Evolutionary conservation across 2,888 invertebrate species (phyloP), one percentile per base, ranked within the genome.

Genomic region (Elegia similella): DNA sequence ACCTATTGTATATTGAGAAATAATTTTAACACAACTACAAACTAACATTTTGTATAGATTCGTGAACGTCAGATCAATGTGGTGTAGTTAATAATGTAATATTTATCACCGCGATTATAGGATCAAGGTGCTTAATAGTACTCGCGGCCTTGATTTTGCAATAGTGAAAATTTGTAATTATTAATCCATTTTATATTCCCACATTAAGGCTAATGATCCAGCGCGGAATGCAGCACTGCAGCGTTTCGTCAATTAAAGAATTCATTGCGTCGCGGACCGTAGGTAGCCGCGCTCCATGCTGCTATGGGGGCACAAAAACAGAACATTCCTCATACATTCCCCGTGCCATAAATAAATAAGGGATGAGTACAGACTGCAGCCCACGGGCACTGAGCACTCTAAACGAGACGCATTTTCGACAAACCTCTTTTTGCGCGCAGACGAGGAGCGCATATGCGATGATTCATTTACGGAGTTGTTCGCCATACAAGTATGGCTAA

Each of bases 401-500:
- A 81, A 85, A 83, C 80, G 84, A 81, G 80, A 73, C 78, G 78
- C 84, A 86, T 89, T 91, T 91, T 90, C 83, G 90, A 89, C 89
- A 86, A 89, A 89, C 84, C 76, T 88, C 84, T 91, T 91, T 91
- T 91, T 90, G 86, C 75, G 66, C 66, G 56, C 72, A 79, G 82
- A 86, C 88, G 89, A 86, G 88, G 86, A 79, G 80, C 86, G 89
- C 89, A 89, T 90, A 86, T 84, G 82, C 83, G 86, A 89, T 89
- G 89, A 89, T 89, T 89, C 88, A 90, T 89, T 88, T 88, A 88
- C 88, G 83, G 87, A 87, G 79, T 82, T 86, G 84, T 84, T 83
- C 80, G 68, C 78, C 83, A 78, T 86, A 85, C 86, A 83, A 79
- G 88, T 89, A 88, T 82, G 81, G 84, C 84, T 84, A 86, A 82